Conservation (phyloP, 1,140 invertebrate species). For the Pseudomyrmex concolor region DNA sequence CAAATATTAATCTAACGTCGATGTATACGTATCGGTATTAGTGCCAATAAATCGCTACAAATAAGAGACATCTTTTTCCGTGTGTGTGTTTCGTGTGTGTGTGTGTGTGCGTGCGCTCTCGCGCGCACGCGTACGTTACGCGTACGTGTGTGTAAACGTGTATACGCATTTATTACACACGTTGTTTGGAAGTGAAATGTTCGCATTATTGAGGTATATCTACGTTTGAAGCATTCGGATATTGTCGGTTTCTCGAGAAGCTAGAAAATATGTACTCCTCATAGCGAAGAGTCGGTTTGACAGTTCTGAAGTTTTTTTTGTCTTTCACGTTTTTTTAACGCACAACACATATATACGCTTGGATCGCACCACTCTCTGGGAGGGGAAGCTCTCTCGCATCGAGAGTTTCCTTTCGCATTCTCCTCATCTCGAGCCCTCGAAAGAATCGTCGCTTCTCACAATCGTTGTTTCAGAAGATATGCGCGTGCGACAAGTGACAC, state of each 20-base stretch:
- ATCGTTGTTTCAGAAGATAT: constrained; percentile 54
- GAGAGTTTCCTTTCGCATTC: background rate
- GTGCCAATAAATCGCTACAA: background rate
- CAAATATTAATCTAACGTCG: constrained; percentile 2
- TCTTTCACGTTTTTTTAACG: constrained; percentile 7
- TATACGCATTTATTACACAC: too few species aligned
- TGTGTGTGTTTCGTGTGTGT: background rate
- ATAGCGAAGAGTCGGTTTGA: constrained; percentile 26
- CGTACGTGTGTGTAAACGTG: constrained; percentile 31
- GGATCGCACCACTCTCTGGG: background rate
- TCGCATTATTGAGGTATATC: constrained; percentile 59
- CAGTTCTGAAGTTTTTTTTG: constrained; percentile 24
- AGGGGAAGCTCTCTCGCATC: too few species aligned
- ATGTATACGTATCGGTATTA: background rate
- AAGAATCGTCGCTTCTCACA: constrained; percentile 34
- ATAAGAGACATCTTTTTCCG: constrained; percentile 35
- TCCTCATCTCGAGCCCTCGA: background rate
- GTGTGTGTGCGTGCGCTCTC: background rate
- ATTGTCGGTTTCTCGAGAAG: constrained; percentile 56
- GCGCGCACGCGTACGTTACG: background rate
- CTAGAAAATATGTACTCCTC: constrained; percentile 44
- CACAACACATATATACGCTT: constrained; percentile 21
- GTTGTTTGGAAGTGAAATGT: constrained; percentile 51
- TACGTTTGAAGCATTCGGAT: constrained; percentile 56
- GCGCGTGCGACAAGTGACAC: constrained; percentile 39